Conservation (phyloP, 2,113 vertebrate species). For the Geococcyx californianus region DNA sequence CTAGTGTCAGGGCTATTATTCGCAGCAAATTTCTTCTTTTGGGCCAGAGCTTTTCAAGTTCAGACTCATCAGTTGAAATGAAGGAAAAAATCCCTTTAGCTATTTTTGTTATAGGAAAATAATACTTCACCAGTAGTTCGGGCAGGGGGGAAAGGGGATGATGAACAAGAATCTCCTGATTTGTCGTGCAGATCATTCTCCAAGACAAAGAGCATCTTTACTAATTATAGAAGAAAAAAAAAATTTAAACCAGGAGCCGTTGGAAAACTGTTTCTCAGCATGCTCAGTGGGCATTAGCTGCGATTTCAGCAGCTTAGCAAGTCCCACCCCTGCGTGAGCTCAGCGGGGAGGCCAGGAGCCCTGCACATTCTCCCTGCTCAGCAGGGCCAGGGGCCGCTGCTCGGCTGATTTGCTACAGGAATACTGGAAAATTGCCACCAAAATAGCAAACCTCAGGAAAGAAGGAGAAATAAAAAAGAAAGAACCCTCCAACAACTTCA, state of each 20-base stretch:
- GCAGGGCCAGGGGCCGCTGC: not conserved
- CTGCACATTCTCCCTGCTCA: constrained; percentile 55
- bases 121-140: not conserved
- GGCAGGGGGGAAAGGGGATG: not conserved
- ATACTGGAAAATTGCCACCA: constrained; percentile 57
- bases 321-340: constrained; percentile 43
- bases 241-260: not conserved
- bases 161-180: constrained; percentile 55
- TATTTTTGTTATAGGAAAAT: constrained; percentile 65
- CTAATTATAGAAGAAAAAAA: constrained; percentile 42
- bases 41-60: constrained; percentile 39
- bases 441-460: not conserved
- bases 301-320: constrained; percentile 54
- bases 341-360: constrained; percentile 12
- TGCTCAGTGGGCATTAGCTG: constrained; percentile 42
- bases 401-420: constrained; percentile 36
- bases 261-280: constrained; percentile 42
- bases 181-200: not conserved
- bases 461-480: not conserved
- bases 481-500: not conserved
- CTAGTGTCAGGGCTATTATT: not conserved
- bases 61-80: not conserved
- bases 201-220: constrained; percentile 37
- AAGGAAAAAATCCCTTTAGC: constrained; percentile 52
- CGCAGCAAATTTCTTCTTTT: not conserved